Base-by-base conservation (phyloP, 2,113 vertebrate species). In the Ceratotherium simum region DNA sequence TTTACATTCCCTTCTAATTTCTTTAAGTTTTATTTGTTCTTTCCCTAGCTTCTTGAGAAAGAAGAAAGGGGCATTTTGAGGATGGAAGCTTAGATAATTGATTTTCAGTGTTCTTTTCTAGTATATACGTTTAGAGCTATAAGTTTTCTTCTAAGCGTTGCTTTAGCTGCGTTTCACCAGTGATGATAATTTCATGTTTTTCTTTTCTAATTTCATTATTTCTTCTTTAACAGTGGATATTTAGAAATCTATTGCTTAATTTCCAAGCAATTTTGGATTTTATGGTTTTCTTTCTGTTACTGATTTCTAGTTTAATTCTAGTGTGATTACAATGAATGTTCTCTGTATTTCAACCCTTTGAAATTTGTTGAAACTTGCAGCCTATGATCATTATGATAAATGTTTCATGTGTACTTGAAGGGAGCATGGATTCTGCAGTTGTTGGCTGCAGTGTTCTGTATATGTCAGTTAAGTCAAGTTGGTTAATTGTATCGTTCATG, bases 41-140 rank as follows among this genome's bases (percentile, higher is more conserved):
- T 90, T 64, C 62, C 83, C n/a, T 67, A 54, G 12, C n/a, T 87
- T 81, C 72, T 95, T 95, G 86, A 69, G n/a, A 94, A 86, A 76
- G 42, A 92, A 88, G 90, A 64, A 64, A 83, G 42, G 23, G 23
- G 6, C n/a, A 39, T 83, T 82, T 31, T 92, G 73, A 23, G 78
- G 51, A 72, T 67, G 11, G n/a, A 29, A 76, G n/a, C 18, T 70
- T 27, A 54, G 36, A 36, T 69, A 39, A 42, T 60, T 79, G 64
- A 29, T 75, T 84, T 95, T 95, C 82, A 78, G 0, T 82, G 31
- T 76, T 92, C 14, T 82, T 95, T 87, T 73, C 33, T 56, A 6
- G 64, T 79, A 0, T 48, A 5, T 81, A 4, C 21, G 3, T 73
- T 67, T 72, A 83, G 56, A 56, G 48, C 39, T 83, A 8, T 67